Evolutionary conservation across 1,140 invertebrate genomes (phyloP).

Genomic region (Bombus sibiricus): DNA sequence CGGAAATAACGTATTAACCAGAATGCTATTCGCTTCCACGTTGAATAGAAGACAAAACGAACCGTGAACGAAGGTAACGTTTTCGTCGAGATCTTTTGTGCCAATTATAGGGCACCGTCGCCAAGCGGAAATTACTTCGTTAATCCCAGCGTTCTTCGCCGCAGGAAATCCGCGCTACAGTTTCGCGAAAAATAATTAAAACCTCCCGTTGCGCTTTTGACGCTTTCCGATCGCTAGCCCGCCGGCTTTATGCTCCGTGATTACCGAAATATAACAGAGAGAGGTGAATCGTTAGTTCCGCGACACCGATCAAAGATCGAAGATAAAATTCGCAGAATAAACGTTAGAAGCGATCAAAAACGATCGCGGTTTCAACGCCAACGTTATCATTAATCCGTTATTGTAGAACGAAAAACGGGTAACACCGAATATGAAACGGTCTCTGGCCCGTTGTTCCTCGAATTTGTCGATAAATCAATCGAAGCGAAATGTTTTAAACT

Average conservation of each 20-base stretch:
- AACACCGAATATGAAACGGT: constrained; percentile 29
- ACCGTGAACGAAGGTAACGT: constrained; percentile 42
- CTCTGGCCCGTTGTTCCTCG: constrained; percentile 1
- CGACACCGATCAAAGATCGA: not conserved
- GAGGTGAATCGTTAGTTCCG: not conserved
- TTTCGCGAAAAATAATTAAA: constrained; percentile 63
- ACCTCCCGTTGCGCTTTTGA: constrained; percentile 14
- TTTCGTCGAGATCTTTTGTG: constrained; percentile 57
- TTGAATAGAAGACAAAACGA: constrained; percentile 25
- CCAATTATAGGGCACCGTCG: constrained; percentile 59
- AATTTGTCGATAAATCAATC: constrained; percentile 53
- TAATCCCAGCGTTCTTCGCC: constrained; percentile 53
- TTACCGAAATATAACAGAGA: not conserved
- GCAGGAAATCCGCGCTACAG: constrained; percentile 21
- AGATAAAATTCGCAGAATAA: not conserved
- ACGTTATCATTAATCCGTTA: not conserved
- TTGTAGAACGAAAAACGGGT: not conserved
- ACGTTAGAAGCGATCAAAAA: not conserved
- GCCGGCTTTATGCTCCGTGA: not conserved
- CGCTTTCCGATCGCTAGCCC: not conserved
- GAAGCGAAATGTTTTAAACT: constrained; percentile 59
- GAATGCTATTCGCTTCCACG: constrained; percentile 24
- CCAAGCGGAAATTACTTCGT: constrained; percentile 65
- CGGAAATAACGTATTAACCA: constrained; percentile 59
- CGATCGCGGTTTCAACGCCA: not conserved